Conservation (phyloP, 2,797 vertebrate species). For the Saxicola maurus region DNA sequence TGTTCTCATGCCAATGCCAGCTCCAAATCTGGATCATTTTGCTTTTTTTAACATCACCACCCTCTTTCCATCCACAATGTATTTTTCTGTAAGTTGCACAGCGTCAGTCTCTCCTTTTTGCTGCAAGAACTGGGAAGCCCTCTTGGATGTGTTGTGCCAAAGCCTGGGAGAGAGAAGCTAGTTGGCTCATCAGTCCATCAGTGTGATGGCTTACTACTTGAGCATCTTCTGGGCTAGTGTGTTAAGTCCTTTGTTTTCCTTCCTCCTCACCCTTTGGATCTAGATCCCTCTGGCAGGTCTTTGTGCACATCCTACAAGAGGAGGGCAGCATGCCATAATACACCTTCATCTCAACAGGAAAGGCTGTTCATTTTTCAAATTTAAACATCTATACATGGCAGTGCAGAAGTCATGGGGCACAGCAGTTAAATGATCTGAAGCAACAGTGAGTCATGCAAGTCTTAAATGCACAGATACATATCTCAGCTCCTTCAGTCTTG, state of each 20-base stretch:
- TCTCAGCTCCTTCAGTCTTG: slow-evolving; percentile 34
- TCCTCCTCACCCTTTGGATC: not conserved
- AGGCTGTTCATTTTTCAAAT: not conserved
- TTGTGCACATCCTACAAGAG: not conserved
- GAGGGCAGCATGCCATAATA: not conserved
- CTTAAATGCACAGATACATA: not conserved
- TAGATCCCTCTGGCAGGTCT: not conserved
- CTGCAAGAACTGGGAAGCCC: not conserved
- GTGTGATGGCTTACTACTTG: not conserved
- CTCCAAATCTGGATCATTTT: not conserved
- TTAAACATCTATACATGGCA: not conserved
- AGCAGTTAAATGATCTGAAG: not conserved
- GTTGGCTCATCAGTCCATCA: not conserved
- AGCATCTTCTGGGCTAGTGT: not conserved
- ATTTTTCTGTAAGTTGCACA: not conserved
- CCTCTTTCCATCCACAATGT: not conserved
- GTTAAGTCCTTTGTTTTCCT: not conserved
- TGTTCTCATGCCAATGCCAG: not conserved
- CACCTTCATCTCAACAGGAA: not conserved
- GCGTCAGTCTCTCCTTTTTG: not conserved
- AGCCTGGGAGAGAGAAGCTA: not conserved
- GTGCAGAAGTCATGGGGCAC: not conserved
- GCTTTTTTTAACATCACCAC: not conserved
- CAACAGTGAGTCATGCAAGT: not conserved
- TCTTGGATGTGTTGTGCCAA: not conserved